A percentile compares a stretch with the other conserved stretches of the same genome.
Evolutionary conservation across 2,888 invertebrate genomes (phyloP).

Genomic region (Cordilura impudica): DNA sequence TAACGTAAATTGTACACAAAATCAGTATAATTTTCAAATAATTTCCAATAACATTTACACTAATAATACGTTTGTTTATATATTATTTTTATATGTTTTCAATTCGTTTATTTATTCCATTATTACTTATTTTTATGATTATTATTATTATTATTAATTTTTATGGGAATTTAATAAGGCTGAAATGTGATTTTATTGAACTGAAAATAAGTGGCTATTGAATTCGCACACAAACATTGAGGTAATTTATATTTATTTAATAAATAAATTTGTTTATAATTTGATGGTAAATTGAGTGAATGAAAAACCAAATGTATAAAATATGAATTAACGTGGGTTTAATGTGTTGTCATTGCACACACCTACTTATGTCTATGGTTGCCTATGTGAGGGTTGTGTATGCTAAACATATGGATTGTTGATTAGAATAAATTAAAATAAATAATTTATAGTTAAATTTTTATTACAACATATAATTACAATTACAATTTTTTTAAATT

Average conservation of each 20-base stretch:
- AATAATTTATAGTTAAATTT: conserved; percentile 48
- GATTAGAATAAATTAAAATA: conserved; percentile 44
- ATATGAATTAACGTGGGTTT: conserved; percentile 48
- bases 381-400: conserved; percentile 12
- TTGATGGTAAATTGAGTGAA: conserved; percentile 51
- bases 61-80: conserved; percentile 13
- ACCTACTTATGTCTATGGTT: conserved; percentile 16
- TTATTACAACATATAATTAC: conserved; percentile 40
- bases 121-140: conserved; percentile 31
- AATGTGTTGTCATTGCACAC: conserved; percentile 45
- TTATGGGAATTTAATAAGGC: conserved; percentile 67
- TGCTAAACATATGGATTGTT: conserved; percentile 22
- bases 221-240: conserved; percentile 23
- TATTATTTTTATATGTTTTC: background rate
- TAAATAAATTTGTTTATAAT: conserved; percentile 54
- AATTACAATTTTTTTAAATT: too few relatives aligned
- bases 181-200: conserved; percentile 60
- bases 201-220: conserved; percentile 16
- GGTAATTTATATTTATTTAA: conserved; percentile 38
- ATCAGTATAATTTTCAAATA: conserved; percentile 46
- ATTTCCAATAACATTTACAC: conserved; percentile 22
- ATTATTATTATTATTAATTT: conserved; percentile 64
- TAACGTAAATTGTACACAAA: conserved; percentile 35
- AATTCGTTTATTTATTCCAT: conserved; percentile 23
- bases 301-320: conserved; percentile 37